Evolutionary conservation across 1,140 invertebrate species (phyloP).

Genomic region (Aphaenogaster ashmeadi): DNA sequence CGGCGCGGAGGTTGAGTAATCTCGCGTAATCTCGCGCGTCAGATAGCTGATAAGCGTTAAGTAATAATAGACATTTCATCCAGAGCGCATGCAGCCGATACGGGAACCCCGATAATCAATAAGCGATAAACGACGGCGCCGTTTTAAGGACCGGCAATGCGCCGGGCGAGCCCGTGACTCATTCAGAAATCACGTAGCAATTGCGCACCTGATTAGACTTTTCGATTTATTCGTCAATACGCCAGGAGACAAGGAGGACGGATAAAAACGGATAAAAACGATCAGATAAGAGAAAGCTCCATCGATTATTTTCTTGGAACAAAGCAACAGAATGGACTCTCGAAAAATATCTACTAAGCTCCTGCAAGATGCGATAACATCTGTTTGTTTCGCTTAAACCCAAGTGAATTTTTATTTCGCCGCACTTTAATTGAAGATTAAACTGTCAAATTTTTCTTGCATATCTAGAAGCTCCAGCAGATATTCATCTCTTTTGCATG

Average conservation of each 20-base stretch:
- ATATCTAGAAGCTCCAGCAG: background rate
- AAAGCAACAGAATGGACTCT: background rate
- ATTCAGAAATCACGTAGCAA: constrained; percentile 41
- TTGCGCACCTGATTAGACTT: constrained; percentile 38
- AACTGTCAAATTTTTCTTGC: background rate
- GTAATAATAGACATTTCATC: constrained; percentile 48
- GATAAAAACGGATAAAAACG: background rate
- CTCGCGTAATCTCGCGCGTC: background rate
- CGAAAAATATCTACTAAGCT: background rate
- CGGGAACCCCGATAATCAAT: constrained; percentile 30
- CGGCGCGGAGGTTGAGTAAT: background rate
- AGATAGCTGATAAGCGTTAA: constrained; percentile 31
- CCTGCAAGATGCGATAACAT: background rate
- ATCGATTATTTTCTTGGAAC: constrained; percentile 4
- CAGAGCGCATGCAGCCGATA: constrained; percentile 10
- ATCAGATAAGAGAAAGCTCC: background rate
- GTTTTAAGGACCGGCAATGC: constrained; percentile 21
- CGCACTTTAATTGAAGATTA: constrained; percentile 24
- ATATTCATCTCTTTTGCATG: background rate
- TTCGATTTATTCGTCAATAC: background rate
- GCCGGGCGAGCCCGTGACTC: constrained; percentile 22
- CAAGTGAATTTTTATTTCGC: background rate
- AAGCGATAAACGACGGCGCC: constrained; percentile 47
- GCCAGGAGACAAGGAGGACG: background rate
- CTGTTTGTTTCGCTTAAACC: background rate